phyloP scores from a whole-genome alignment of 2,888 invertebrate genomes.

The Amiota communis region DNA sequence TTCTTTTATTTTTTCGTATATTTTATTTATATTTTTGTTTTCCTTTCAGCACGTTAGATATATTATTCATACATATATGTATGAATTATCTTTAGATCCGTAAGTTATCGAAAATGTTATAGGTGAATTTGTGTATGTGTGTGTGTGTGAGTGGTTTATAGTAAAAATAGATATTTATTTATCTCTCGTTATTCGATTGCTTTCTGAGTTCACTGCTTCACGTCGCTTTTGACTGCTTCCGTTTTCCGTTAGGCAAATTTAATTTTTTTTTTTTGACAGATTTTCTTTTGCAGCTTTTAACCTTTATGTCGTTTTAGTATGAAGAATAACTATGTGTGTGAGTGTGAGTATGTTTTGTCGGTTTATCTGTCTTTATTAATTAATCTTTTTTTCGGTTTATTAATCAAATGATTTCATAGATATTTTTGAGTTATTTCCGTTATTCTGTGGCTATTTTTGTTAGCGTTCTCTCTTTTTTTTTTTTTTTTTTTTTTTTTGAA shows the following conservation, averaged over 20 bases:
- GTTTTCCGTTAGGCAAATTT: constrained; percentile 38
- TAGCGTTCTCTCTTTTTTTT: too few species aligned
- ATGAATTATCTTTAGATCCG: too few species aligned
- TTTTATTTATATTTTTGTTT: constrained; percentile 31
- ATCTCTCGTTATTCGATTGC: constrained; percentile 29
- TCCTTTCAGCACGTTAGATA: background rate
- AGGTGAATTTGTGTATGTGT: background rate
- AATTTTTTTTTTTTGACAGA: constrained; percentile 31
- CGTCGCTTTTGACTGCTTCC: constrained; percentile 37
- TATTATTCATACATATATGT: too few species aligned
- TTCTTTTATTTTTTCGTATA: constrained; percentile 44
- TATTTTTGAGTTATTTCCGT: too few species aligned
- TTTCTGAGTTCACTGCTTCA: constrained; percentile 13
- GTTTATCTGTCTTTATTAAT: constrained; percentile 47
- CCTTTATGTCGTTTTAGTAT: constrained; percentile 15
- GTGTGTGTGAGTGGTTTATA: background rate
- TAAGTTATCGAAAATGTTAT: too few species aligned
- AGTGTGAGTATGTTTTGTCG: constrained; percentile 51
- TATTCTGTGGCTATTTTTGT: too few species aligned
- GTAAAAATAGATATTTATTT: constrained; percentile 21
- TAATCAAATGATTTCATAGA: constrained; percentile 41
- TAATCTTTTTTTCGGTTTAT: constrained; percentile 36
- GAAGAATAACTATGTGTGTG: constrained; percentile 46
- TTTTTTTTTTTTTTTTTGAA: too few species aligned
- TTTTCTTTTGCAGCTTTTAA: background rate